Evolutionary conservation across 2,888 invertebrate genomes (phyloP), one percentile per base, ranked within the genome.

Genomic region (Rhynchonema sp.): DNA sequence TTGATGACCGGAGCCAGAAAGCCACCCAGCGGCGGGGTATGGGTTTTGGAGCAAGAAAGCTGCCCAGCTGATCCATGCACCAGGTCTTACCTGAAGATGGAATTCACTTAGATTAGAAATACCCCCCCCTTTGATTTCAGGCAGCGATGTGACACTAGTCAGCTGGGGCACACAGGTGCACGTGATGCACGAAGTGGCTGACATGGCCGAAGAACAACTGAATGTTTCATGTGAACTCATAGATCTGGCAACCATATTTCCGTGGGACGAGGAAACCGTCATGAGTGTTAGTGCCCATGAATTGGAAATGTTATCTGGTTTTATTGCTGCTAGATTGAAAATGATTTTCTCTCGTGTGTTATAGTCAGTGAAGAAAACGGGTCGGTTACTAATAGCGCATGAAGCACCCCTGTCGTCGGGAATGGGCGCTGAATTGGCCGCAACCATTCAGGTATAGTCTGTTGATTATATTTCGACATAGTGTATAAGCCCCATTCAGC

Each of bases 391-490:
- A 54, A 80, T 98, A 30, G 82, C 94, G 0, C 98, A 98, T 75
- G 98, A 98, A 77, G 98, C 98, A 0, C 96, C 98, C 0, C 74
- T 89, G 59, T 92, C 94, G 0, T 82, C 83, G 65, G 98, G 98
- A 20, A 94, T 98, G 75, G 98, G 90, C 0, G 86, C 91, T 1
- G 98, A 99, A 77, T 76, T 99, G 22, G 86, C 92, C 0, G 87
- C 96, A 1, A 83, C 86, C 17, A 83, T 98, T 66, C 94, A 92
- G 82, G 88, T 87, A 75, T n/a, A n/a, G n/a, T n/a, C n/a, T n/a
- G n/a, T n/a, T n/a, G n/a, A n/a, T n/a, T n/a, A n/a, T n/a, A n/a
- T n/a, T n/a, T n/a, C n/a, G n/a, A n/a, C n/a, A n/a, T n/a, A n/a
- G n/a, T n/a, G n/a, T n/a, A n/a, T n/a, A n/a, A n/a, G n/a, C n/a